Evolutionary conservation across 1,140 invertebrate species (phyloP), one percentile per base, ranked within the genome.

Genomic region (Cecropterus lyciades): DNA sequence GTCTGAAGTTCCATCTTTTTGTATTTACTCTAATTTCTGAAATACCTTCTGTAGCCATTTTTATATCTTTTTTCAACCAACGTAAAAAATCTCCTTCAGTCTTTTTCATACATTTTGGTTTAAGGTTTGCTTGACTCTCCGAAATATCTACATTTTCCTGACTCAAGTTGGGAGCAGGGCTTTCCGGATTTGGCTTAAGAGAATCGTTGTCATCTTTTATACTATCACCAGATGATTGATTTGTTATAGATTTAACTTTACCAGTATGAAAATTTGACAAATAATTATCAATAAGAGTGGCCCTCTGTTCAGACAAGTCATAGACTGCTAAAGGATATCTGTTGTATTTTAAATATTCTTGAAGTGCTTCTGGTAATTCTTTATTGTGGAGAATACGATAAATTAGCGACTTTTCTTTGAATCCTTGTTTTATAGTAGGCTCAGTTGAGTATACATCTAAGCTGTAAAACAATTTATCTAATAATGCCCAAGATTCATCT

Each of bases 401-500:
- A 16, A 87, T 69, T 1, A 80, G n/a, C 14, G 75, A 57, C 56
- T 53, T 80, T n/a, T 57, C 77, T 27, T 72, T 55, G 40, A 55
- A 62, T 14, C 40, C 33, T 49, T 37, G 49, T 40, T 52, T 69
- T 43, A 49, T 49, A 64, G 60, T 67, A 55, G 37, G 37, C n/a
- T 11, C 65, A 46, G 20, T 20, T 20, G 66, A 72, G 33, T 84
- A 84, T 48, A 79, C 70, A 11, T 78, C 68, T 37, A 83, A 62
- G 17, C 79, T 89, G 33, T 79, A 62, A 5, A 87, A 75, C 17
- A 89, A 51, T 65, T 84, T 84, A 53, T 81, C 73, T 48, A 83
- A 79, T 56, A 46, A 64, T 15, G 33, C 60, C 84, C 84, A 89
- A 69, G 80, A 85, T 6, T 68, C 56, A 3, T 79, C 69, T 53